A percentile compares a stretch with the other conserved stretches of the same genome.
phyloP scores from a whole-genome alignment of 1,140 invertebrate genomes.

The Heliconius eleuchia region DNA sequence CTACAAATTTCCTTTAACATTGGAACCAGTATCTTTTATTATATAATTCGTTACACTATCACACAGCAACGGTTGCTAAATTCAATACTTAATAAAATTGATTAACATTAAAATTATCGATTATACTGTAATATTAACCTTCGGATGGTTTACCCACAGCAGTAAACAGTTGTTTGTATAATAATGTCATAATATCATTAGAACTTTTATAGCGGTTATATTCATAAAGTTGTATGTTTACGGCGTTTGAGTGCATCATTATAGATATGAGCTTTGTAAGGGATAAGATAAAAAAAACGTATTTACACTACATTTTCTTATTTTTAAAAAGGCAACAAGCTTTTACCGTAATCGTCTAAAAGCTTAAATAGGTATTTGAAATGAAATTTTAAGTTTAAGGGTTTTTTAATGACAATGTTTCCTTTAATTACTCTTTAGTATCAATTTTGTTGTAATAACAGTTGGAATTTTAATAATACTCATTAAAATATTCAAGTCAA shows the following conservation, averaged over 20 bases:
- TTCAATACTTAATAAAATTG: background rate
- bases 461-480: no score
- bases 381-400: conserved; percentile 13
- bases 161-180: conserved; percentile 57
- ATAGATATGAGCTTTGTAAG: conserved; percentile 59
- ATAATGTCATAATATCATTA: conserved; percentile 54
- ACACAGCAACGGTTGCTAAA: background rate
- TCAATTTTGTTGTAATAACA: background rate
- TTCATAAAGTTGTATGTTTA: conserved; percentile 60
- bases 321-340: conserved; percentile 50
- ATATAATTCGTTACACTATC: background rate
- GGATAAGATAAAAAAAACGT: conserved; percentile 66
- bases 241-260: conserved; percentile 61
- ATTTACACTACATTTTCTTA: conserved; percentile 55
- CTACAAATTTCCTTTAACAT: background rate
- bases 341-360: conserved; percentile 64
- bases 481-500: no score
- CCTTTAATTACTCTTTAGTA: conserved; percentile 1
- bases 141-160: conserved; percentile 45
- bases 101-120: conserved; percentile 31
- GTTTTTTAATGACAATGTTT: conserved; percentile 43
- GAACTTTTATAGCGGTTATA: conserved; percentile 56
- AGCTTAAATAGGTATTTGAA: conserved; percentile 39
- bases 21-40: background rate
- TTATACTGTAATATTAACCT: conserved; percentile 49